Evolutionary conservation across 2,888 invertebrate species (phyloP), one percentile per base, ranked within the genome.

Genomic region (Drosophila colorata): DNA sequence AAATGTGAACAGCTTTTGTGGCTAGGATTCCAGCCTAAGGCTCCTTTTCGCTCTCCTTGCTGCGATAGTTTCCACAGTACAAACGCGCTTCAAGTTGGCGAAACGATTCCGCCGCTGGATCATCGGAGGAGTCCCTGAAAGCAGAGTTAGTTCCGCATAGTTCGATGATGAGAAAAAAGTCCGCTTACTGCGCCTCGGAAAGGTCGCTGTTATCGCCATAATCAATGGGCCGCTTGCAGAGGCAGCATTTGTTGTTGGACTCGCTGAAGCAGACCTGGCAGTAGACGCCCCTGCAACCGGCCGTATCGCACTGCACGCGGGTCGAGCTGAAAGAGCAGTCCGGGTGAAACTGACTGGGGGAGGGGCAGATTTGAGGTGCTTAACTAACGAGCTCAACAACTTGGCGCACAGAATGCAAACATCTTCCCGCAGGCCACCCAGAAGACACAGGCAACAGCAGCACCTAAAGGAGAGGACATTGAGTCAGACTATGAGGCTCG

Each of bases 171-270:
- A 4, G 14, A 14, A 4, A 8, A 6, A 14, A 37, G 13, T 11
- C 0, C 7, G 37, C 93, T 93, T 91, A 96, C 97, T 93, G 94
- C 91, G 96, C 97, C 84, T 96, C 95, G 74, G 96, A 96, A 38
- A 95, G 91, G 86, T 97, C 97, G 48, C 96, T 96, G 0, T 94
- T 74, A 88, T 97, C 97, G 0, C 96, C 96, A 88, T 96, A 97
- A 44, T 97, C 96, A 3, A 95, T 93, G 0, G 97, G 96, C 4
- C 94, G 94, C 76, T 95, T 92, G 84, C 98, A 98, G 37, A 97
- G 93, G 0, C 96, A 96, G 82, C 98, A 98, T 2, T 95, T 87
- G 75, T 96, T 95, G 18, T 95, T 94, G 38, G 97, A 93, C 85
- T 96, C 96, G 0, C 92, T 90, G 87, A 94, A 97, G 87, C 98